These are phyloP conservation scores for Cebus imitator DNA, from an alignment of 2,113 vertebrate genomes.

Conservation along the genomic window DNA sequence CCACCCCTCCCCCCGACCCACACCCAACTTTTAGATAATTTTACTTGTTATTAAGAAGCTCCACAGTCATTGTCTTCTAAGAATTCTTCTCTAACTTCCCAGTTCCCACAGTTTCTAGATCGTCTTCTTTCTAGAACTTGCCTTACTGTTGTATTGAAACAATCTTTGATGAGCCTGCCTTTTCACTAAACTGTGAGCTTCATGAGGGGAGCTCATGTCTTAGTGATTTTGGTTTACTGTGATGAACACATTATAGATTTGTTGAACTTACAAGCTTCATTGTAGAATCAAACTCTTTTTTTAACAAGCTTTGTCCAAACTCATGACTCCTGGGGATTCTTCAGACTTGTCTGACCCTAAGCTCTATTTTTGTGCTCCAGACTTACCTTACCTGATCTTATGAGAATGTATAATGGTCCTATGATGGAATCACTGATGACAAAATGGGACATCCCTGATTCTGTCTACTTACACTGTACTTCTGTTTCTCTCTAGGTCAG, in stretches of 20 bases:
- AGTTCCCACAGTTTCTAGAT: neutral
- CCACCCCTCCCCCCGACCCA: neutral
- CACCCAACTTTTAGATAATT: neutral
- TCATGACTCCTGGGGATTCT: neutral
- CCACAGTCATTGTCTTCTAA: neutral
- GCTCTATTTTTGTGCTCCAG: neutral
- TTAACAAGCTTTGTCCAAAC: too few species aligned
- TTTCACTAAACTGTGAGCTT: neutral
- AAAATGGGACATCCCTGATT: neutral
- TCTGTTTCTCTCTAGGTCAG: slow-evolving; percentile 88
- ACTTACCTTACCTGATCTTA: neutral
- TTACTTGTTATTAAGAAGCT: neutral
- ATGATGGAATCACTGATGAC: slow-evolving; percentile 60
- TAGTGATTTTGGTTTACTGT: neutral
- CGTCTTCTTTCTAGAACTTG: neutral
- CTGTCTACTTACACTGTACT: slow-evolving; percentile 53
- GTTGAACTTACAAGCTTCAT: neutral
- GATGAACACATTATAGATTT: neutral
- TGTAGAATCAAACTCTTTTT: neutral
- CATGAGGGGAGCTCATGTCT: neutral
- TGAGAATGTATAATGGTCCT: neutral
- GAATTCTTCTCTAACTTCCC: neutral
- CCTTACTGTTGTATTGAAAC: neutral
- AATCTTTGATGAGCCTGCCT: neutral
- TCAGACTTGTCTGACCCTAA: too few species aligned